phyloP scores from a whole-genome alignment of 2,888 invertebrate genomes.

The Hipparchia sbordonii region DNA sequence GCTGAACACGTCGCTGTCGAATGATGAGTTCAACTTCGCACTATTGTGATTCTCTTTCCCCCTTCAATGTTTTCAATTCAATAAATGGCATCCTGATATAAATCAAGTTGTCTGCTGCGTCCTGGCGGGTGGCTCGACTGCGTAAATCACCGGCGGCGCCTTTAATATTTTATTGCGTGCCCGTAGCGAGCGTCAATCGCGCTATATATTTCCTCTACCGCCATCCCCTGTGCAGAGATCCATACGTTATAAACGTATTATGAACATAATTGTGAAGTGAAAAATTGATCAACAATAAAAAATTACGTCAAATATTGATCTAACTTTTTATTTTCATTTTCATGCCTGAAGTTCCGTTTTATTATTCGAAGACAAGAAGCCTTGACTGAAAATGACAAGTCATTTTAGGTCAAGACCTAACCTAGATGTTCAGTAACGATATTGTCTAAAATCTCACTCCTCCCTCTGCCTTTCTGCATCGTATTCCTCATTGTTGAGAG shows the following conservation, averaged over 20 bases:
- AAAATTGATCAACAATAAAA: neutral
- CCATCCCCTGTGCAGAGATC: constrained; percentile 6
- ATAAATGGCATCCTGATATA: constrained; percentile 9
- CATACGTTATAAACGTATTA: neutral
- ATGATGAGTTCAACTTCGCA: no score
- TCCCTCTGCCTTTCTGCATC: no score
- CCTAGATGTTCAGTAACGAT: no score
- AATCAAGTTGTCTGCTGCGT: constrained; percentile 12
- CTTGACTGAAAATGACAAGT: neutral
- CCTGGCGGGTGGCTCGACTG: constrained; percentile 6
- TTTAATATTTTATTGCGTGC: constrained; percentile 21
- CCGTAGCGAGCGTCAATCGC: constrained; percentile 8
- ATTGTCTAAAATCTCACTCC: no score
- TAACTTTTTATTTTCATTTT: no score
- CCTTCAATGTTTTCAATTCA: neutral
- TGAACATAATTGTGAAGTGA: neutral
- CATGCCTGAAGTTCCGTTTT: no score
- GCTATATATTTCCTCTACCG: constrained; percentile 11
- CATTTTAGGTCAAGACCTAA: no score
- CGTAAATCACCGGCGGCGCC: constrained; percentile 23
- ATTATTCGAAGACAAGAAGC: no score
- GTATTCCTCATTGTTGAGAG: no score
- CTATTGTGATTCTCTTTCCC: neutral
- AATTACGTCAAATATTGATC: no score
- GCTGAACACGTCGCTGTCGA: no score